phyloP scores from a whole-genome alignment of 2,888 invertebrate species.

The Crossocerus cetratus region DNA sequence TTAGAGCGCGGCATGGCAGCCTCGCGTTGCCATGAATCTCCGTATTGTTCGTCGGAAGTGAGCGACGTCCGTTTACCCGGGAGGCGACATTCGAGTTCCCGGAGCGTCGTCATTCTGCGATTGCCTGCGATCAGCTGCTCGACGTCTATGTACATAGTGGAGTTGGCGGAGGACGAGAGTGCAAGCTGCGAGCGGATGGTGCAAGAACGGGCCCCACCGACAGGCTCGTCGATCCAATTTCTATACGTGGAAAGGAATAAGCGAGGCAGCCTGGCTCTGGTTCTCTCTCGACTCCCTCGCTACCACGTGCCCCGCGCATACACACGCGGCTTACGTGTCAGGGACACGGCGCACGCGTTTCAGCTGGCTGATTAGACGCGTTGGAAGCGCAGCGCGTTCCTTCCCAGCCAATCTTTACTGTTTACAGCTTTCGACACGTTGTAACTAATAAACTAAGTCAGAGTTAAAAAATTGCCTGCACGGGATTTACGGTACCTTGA shows the following conservation, averaged over 20 bases:
- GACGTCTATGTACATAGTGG: not conserved
- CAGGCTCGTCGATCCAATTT: constrained; percentile 29
- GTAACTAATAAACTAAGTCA: too few species aligned
- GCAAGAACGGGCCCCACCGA: constrained; percentile 28
- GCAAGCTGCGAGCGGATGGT: constrained; percentile 36
- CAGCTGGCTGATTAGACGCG: constrained; percentile 24
- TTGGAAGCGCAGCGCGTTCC: constrained; percentile 7
- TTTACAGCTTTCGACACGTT: constrained; percentile 14
- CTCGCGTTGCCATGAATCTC: not conserved
- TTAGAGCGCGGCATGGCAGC: not conserved
- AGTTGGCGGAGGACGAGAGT: constrained; percentile 24
- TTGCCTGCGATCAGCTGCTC: constrained; percentile 40
- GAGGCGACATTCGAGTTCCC: not conserved
- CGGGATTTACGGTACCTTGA: too few species aligned
- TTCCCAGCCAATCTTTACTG: not conserved
- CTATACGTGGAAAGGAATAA: not conserved
- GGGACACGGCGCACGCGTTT: constrained; percentile 24
- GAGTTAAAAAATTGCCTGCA: too few species aligned
- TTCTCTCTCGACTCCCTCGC: constrained; percentile 12
- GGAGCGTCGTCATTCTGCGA: constrained; percentile 12
- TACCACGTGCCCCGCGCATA: not conserved
- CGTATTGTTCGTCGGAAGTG: not conserved
- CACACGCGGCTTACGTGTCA: constrained; percentile 4
- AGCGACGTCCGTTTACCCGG: not conserved
- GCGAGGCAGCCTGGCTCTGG: not conserved